Evolutionary conservation across 2,797 vertebrate genomes (phyloP), one percentile per base, ranked within the genome.

Genomic region (Epinephelus coioides): DNA sequence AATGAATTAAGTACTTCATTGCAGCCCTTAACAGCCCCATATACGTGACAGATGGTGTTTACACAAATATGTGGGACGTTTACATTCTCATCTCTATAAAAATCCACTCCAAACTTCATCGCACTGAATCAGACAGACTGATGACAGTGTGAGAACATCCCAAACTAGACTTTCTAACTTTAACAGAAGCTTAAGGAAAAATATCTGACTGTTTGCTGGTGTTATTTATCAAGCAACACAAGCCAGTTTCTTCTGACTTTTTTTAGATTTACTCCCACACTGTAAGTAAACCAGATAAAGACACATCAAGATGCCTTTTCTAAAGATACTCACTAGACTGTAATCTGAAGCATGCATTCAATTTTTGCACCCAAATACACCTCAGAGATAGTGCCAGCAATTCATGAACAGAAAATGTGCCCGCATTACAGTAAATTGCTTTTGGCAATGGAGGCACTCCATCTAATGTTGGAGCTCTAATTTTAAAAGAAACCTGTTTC

Each of bases 391-490:
- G 40, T 30, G 60, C 49, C 59, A 78, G 65, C 12, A 49, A 66
- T 55, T 77, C 53, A 70, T 23, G 47, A 68, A 38, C 6, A 77
- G 50, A 50, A 69, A 63, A 73, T 70, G 15, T 47, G 6, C 12
- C 43, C 19, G 44, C 25, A 53, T 61, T 54, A 49, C 67, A 81
- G n/a, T 21, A 50, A 71, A 77, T 60, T 23, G 57, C 53, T 71
- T 72, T 63, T 3, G 0, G 67, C 25, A 38, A 56, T 49, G 21
- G 55, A 66, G 40, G n/a, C 40, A 67, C 53, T 74, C 21, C 44
- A 71, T 73, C 60, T 47, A 65, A 80, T 11, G 57, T n/a, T 62
- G 30, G n/a, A 44, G 60, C 56, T 69, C 23, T 65, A 56, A 67
- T 70, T 73, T 63, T 12, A 53, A 61, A 81, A 65, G 47, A 53